Percentiles rank a stretch among this genome's conserved stretches.
Conservation (phyloP, 2,113 vertebrate species). For the Eidolon helvum region DNA sequence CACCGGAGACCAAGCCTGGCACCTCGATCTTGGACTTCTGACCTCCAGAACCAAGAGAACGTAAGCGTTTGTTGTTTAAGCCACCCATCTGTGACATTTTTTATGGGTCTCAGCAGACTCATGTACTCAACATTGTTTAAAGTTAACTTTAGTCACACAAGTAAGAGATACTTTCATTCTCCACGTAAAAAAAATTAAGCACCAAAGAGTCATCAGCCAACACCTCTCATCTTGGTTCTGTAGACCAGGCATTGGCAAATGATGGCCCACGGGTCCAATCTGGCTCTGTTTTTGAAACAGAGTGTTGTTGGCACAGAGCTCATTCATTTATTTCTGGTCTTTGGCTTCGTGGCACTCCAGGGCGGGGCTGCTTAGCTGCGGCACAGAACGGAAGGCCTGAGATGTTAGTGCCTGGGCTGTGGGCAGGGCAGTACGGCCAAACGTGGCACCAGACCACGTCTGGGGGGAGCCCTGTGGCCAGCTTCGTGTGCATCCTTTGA, state of each 20-base stretch:
- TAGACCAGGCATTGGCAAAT: neutral
- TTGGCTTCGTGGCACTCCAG: neutral
- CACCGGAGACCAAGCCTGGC: neutral
- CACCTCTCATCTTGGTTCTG: neutral
- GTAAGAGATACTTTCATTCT: neutral
- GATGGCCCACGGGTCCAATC: neutral
- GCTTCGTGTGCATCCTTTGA: neutral
- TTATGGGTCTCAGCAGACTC: neutral
- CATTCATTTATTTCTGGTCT: neutral
- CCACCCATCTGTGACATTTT: neutral
- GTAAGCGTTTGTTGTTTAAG: neutral
- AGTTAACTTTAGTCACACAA: neutral
- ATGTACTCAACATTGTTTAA: neutral
- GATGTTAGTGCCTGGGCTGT: neutral
- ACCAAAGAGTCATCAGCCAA: neutral
- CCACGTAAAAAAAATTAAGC: neutral
- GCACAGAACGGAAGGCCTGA: neutral
- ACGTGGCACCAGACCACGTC: neutral
- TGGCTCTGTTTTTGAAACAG: neutral
- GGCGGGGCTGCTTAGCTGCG: neutral
- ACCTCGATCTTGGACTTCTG: neutral
- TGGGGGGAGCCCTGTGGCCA: neutral
- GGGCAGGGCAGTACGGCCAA: neutral
- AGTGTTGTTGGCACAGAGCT: conserved; percentile 7
- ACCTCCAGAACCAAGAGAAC: neutral